phyloP scores from a whole-genome alignment of 1,140 invertebrate species.

The Probaryconus sp. region DNA sequence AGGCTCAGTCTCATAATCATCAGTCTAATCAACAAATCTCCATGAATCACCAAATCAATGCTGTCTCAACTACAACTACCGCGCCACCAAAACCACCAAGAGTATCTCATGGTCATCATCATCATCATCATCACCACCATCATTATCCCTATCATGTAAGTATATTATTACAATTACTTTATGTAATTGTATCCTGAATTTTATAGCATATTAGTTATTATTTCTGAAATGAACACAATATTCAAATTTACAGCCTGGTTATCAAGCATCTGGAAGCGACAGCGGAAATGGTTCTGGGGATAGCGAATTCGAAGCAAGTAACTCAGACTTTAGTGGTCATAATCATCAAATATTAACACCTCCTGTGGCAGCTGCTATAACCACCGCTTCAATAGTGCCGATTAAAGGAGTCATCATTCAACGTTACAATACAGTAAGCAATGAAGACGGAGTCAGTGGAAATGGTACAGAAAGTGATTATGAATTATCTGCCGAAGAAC shows the following conservation, averaged over 20 bases:
- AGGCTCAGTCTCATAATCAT: conserved; percentile 12
- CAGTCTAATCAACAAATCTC: conserved; percentile 48
- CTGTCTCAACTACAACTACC: conserved; percentile 61
- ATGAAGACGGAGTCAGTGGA: conserved; percentile 65
- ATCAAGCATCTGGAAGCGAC: conserved; percentile 90
- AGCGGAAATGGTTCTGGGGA: conserved; percentile 93
- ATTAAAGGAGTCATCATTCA: conserved; percentile 76
- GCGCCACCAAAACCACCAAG: conserved; percentile 87
- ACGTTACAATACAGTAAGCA: conserved; percentile 66
- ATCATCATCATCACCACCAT: conserved; percentile 68
- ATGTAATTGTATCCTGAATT: no score
- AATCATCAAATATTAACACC: conserved; percentile 43
- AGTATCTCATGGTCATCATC: conserved; percentile 77
- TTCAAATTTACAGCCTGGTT: conserved; percentile 73
- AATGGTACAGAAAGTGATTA: conserved; percentile 72
- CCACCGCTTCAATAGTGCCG: conserved; percentile 64
- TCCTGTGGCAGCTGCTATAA: conserved; percentile 46
- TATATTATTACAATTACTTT: no score
- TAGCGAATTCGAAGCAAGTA: conserved; percentile 75
- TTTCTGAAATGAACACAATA: no score
- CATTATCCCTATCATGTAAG: conserved; percentile 63
- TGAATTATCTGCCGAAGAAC: conserved; percentile 73
- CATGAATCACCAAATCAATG: conserved; percentile 65
- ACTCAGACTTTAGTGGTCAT: conserved; percentile 65
- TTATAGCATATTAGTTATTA: no score